Percentiles rank a stretch among this genome's conserved stretches.
Conservation (phyloP, 2,888 invertebrate genomes). For the Hipparchia sbordonii region DNA sequence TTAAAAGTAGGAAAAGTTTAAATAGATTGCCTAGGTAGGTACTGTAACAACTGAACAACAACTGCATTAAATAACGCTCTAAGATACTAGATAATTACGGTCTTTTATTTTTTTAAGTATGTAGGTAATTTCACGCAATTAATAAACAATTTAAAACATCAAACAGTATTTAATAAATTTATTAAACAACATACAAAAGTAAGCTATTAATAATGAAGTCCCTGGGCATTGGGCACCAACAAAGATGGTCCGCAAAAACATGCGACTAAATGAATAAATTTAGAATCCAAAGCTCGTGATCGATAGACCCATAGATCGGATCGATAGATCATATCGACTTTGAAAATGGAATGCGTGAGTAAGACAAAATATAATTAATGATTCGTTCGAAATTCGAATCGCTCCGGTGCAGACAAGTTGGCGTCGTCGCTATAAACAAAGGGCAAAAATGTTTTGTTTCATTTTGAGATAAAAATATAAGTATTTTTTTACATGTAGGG, state of each 20-base stretch:
- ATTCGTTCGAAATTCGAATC: conserved; percentile 78
- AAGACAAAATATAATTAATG: conserved; percentile 83
- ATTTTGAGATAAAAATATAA: conserved; percentile 48
- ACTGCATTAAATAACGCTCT: too few species aligned
- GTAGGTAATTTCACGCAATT: neutral
- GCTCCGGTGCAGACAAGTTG: conserved; percentile 80
- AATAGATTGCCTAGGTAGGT: too few species aligned
- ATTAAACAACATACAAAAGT: conserved; percentile 6
- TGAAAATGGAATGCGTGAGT: conserved; percentile 82
- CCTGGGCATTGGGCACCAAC: conserved; percentile 34
- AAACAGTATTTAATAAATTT: conserved; percentile 6
- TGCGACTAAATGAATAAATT: conserved; percentile 80
- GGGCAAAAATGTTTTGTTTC: conserved; percentile 72
- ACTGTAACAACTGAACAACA: too few species aligned
- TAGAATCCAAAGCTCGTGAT: conserved; percentile 78
- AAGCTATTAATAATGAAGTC: conserved; percentile 35
- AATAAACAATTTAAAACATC: conserved; percentile 8
- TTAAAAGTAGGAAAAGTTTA: too few species aligned
- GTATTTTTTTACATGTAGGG: conserved; percentile 67
- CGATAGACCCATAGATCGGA: conserved; percentile 80
- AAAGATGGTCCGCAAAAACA: conserved; percentile 72
- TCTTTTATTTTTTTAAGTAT: too few species aligned
- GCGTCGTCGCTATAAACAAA: conserved; percentile 81
- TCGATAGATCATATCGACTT: conserved; percentile 81
- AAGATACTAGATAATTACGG: too few species aligned